Conservation (phyloP, 2,888 invertebrate genomes). For the Aporophyla nigra region DNA sequence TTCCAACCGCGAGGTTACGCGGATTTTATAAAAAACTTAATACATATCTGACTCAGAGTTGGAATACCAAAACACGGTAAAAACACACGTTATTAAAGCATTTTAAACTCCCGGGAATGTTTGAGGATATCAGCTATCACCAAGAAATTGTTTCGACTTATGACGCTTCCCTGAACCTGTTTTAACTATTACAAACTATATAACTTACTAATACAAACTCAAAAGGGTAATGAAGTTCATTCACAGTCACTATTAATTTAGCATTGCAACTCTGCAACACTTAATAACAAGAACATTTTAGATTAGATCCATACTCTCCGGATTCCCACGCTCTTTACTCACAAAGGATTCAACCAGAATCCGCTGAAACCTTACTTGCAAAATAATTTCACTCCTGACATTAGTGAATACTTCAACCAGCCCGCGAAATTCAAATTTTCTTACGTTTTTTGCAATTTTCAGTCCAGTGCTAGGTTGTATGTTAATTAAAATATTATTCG, state of each 20-base stretch:
- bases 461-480: too few relatives aligned
- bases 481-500: too few relatives aligned
- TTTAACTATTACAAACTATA: background rate
- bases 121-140: background rate
- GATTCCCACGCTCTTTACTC: background rate
- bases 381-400: background rate
- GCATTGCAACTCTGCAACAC: background rate
- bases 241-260: background rate
- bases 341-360: constrained; percentile 9
- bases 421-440: too few relatives aligned
- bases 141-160: background rate
- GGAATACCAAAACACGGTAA: constrained; percentile 36
- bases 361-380: background rate
- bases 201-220: background rate
- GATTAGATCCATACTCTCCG: constrained; percentile 2
- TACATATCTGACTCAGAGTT: constrained; percentile 66
- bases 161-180: background rate
- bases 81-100: too few relatives aligned
- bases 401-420: too few relatives aligned
- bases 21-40: constrained; percentile 76
- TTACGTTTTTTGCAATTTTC: too few relatives aligned
- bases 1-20: constrained; percentile 75
- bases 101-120: background rate
- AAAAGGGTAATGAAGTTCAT: background rate
- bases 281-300: constrained; percentile 12